phyloP scores from a whole-genome alignment of 2,797 vertebrate genomes.

The Margarornis squamiger region DNA sequence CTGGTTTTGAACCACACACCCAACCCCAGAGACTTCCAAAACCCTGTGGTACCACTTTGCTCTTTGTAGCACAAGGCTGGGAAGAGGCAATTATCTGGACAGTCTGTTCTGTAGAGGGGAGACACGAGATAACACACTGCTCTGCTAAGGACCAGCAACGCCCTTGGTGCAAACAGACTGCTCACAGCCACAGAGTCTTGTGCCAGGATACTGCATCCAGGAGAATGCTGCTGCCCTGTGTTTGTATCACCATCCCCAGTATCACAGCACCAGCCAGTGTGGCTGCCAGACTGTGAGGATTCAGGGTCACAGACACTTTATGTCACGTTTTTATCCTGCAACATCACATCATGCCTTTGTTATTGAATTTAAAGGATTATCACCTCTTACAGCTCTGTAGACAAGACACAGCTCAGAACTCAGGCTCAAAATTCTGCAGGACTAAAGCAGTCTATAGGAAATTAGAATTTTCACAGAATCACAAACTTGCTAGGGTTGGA shows the following conservation, averaged over 20 bases:
- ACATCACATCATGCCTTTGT: not conserved
- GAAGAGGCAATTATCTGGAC: not conserved
- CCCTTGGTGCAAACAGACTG: not conserved
- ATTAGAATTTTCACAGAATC: not conserved
- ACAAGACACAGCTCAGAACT: not conserved
- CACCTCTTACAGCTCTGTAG: not conserved
- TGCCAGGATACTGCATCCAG: not conserved
- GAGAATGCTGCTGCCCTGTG: not conserved
- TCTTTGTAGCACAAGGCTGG: not conserved
- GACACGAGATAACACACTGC: not conserved
- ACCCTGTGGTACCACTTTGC: not conserved
- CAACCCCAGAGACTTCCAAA: not conserved
- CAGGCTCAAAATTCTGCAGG: not conserved
- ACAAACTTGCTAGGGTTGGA: not conserved
- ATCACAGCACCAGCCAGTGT: not conserved
- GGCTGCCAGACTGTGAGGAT: not conserved
- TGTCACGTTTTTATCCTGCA: not conserved
- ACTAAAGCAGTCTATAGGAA: not conserved
- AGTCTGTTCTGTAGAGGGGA: not conserved
- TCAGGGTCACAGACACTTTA: not conserved
- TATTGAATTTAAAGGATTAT: not conserved
- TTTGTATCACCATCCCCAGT: not conserved
- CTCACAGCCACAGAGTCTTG: not conserved
- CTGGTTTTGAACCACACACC: not conserved
- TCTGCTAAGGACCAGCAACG: not conserved